Conservation (phyloP, 2,113 vertebrate species). For the Semicossyphus pulcher region DNA sequence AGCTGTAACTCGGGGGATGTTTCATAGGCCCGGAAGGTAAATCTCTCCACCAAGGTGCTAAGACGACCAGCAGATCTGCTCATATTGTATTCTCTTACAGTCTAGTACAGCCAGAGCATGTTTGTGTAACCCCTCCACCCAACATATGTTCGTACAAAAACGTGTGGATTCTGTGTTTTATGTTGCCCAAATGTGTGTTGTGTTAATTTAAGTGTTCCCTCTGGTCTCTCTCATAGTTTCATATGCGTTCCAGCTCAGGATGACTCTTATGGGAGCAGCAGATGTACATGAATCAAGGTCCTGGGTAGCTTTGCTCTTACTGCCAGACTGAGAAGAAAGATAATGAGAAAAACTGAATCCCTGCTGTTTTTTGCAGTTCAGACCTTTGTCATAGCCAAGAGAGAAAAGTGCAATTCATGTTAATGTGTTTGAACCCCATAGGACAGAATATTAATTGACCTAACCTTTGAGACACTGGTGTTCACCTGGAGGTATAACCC, state of each 20-base stretch:
- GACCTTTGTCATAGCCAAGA: neutral
- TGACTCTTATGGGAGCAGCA: slow-evolving; percentile 36
- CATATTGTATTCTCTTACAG: neutral
- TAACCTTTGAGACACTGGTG: slow-evolving; percentile 1
- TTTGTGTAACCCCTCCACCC: neutral
- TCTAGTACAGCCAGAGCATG: no score
- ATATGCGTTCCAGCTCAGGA: slow-evolving; percentile 15
- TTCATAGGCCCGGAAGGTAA: slow-evolving; percentile 8
- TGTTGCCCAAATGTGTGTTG: neutral
- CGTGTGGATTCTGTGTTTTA: neutral
- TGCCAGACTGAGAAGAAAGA: slow-evolving; percentile 25
- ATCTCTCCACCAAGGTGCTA: neutral
- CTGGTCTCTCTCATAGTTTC: neutral
- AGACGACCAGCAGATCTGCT: neutral
- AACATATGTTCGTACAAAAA: neutral
- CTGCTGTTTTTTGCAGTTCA: neutral
- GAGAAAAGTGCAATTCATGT: slow-evolving; percentile 26
- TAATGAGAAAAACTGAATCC: slow-evolving; percentile 38
- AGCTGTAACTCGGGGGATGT: slow-evolving; percentile 3
- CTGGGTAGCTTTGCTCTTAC: neutral
- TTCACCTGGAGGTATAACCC: neutral
- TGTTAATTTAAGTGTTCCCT: neutral
- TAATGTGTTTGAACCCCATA: slow-evolving; percentile 12
- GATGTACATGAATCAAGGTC: slow-evolving; percentile 40
- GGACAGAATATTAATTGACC: slow-evolving; percentile 21